Conservation (phyloP, 2,888 invertebrate species). For the Galeruca laticollis region DNA sequence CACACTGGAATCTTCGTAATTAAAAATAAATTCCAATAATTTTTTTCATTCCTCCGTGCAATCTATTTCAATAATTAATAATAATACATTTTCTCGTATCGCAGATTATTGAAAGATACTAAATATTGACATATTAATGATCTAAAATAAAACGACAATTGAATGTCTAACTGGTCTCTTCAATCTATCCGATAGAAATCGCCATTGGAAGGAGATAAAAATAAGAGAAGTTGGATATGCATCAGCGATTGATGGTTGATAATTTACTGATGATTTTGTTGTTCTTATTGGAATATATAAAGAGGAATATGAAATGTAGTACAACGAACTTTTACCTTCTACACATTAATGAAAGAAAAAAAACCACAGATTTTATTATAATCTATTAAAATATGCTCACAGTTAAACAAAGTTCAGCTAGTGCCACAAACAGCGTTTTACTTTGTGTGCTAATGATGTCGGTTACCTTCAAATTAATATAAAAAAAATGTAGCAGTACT, state of each 20-base stretch:
- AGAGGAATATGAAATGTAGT: not conserved
- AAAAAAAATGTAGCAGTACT: not conserved
- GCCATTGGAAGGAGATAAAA: no score
- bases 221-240: constrained; percentile 10
- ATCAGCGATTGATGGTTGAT: constrained; percentile 8
- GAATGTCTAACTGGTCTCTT: not conserved
- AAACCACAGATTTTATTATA: not conserved
- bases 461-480: not conserved
- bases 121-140: not conserved
- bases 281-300: not conserved
- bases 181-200: not conserved
- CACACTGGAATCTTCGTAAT: no score
- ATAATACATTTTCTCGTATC: no score
- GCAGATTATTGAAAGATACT: not conserved
- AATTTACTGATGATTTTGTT: constrained; percentile 8
- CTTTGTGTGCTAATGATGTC: not conserved
- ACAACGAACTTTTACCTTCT: not conserved
- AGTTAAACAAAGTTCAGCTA: not conserved
- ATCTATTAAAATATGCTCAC: constrained; percentile 5
- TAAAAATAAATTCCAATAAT: no score
- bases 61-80: no score
- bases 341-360: not conserved
- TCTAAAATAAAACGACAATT: not conserved
- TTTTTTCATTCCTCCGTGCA: no score
- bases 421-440: not conserved